phyloP scores from a whole-genome alignment of 2,797 vertebrate genomes.

The Poeciliopsis paucimaculata region DNA sequence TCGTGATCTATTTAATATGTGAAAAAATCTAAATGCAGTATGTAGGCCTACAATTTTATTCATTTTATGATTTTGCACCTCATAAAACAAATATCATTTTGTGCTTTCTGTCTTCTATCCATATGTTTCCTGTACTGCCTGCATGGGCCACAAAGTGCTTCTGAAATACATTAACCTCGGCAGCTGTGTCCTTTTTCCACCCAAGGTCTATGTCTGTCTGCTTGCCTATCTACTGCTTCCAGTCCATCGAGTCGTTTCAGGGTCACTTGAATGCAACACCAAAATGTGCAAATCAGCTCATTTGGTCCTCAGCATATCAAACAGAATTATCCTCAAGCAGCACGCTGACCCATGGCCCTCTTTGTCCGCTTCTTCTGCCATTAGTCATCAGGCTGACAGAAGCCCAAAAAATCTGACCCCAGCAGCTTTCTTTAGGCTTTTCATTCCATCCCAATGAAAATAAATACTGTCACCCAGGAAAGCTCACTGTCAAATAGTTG shows the following conservation, averaged over 20 bases:
- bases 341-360: slow-evolving; percentile 44
- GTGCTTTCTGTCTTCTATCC: neutral
- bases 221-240: slow-evolving; percentile 46
- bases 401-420: slow-evolving; percentile 52
- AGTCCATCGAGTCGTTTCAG: slow-evolving; percentile 60
- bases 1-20: neutral
- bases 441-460: slow-evolving; percentile 32
- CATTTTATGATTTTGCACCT: neutral
- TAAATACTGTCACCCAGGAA: slow-evolving; percentile 26
- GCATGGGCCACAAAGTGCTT: slow-evolving; percentile 20
- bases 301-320: slow-evolving; percentile 65
- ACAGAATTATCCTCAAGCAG: slow-evolving; percentile 72
- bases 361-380: slow-evolving; percentile 55
- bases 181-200: slow-evolving; percentile 40
- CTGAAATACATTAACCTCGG: slow-evolving; percentile 45
- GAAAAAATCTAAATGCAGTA: neutral
- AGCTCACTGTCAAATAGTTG: slow-evolving; percentile 9
- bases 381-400: slow-evolving; percentile 62
- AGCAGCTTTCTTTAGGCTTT: slow-evolving; percentile 48
- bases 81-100: neutral
- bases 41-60: neutral
- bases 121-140: slow-evolving; percentile 4
- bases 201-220: slow-evolving; percentile 45
- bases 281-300: slow-evolving; percentile 75
- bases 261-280: slow-evolving; percentile 60